phyloP scores from a whole-genome alignment of 2,888 invertebrate genomes.

The Dyspetes luteomarginatus region DNA sequence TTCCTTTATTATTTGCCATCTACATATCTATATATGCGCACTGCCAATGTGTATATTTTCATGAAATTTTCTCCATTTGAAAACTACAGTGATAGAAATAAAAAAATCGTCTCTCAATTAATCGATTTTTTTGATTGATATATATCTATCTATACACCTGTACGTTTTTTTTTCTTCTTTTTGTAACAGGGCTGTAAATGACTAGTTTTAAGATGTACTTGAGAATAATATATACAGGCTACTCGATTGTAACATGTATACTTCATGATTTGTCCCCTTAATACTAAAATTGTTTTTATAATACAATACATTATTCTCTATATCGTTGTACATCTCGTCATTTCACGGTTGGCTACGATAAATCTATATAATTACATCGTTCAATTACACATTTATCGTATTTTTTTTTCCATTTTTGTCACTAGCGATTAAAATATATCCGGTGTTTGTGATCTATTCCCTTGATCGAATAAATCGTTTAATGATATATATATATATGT shows the following conservation, averaged over 20 bases:
- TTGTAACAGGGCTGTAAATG: conserved; percentile 68
- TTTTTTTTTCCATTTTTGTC: conserved; percentile 53
- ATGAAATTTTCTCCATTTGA: conserved; percentile 28
- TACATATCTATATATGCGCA: neutral
- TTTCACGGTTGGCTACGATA: conserved; percentile 70
- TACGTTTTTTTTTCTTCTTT: no score
- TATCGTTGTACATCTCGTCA: conserved; percentile 81
- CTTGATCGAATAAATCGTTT: neutral
- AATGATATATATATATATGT: conserved; percentile 15
- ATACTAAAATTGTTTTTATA: conserved; percentile 71
- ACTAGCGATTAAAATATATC: conserved; percentile 76
- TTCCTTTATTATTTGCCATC: conserved; percentile 8
- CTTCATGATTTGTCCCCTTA: conserved; percentile 75
- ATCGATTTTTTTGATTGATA: conserved; percentile 49
- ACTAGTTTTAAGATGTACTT: conserved; percentile 76
- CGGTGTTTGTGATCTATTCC: conserved; percentile 48
- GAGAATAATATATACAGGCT: conserved; percentile 71
- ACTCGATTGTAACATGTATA: conserved; percentile 72
- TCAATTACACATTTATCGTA: conserved; percentile 64
- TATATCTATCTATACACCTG: conserved; percentile 58
- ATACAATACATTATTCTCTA: conserved; percentile 78
- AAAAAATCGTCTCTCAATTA: neutral
- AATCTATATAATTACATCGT: conserved; percentile 73
- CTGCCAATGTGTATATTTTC: neutral
- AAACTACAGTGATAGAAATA: conserved; percentile 27